Evolutionary conservation across 2,113 vertebrate genomes (phyloP).

Genomic region (Isichthys henryi): DNA sequence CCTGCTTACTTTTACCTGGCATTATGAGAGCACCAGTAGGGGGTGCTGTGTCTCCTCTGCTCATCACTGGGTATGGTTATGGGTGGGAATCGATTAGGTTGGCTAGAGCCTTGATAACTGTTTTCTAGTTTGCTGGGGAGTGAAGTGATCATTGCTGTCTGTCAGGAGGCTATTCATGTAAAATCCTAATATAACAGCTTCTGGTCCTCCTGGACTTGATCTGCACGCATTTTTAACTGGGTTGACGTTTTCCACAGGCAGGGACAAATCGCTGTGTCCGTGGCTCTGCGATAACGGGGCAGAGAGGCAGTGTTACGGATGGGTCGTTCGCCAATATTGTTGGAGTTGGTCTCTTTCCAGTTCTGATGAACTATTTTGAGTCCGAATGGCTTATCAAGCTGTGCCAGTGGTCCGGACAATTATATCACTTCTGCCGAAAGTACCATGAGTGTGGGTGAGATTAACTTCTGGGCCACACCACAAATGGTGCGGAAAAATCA

Average conservation of each 20-base stretch:
- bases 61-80: background rate
- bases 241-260: background rate
- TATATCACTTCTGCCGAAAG: background rate
- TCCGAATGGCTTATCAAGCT: background rate
- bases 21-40: background rate
- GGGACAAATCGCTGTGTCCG: background rate
- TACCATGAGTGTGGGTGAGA: background rate
- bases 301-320: background rate
- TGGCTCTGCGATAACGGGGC: background rate
- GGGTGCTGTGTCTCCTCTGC: background rate
- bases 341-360: background rate
- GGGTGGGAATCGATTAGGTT: background rate
- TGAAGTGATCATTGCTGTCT: background rate
- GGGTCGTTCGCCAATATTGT: background rate
- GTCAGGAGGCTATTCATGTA: background rate
- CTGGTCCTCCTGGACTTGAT: background rate
- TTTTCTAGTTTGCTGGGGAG: background rate
- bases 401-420: background rate
- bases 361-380: background rate
- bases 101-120: background rate
- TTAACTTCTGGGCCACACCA: background rate
- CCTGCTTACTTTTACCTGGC: background rate
- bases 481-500: background rate
- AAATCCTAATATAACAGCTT: background rate
- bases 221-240: background rate